Evolutionary conservation across 2,888 invertebrate species (phyloP), one percentile per base, ranked within the genome.

Genomic region (Eulithis testata): DNA sequence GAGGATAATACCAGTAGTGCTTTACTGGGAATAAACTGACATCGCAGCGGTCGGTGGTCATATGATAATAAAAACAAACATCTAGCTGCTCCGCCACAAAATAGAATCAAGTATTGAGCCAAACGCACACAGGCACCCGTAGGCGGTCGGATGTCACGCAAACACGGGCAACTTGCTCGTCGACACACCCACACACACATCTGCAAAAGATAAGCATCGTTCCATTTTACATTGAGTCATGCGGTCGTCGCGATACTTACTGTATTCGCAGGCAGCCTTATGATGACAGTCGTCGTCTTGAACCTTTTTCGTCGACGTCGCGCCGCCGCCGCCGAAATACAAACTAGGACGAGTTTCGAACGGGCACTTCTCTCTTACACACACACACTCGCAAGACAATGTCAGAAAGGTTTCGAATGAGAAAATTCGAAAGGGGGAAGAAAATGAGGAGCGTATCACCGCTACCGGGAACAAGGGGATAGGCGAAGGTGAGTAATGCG

Each of bases 21-120:
- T 53, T 59, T 43, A 64, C 50, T 63, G 72, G 74, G 81, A 55
- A 55, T 51, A 79, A 73, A 50, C 58, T 63, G 45, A 56, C 58
- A 68, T 53, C 53, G 60, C 81, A 87, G 76, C 81, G 85, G 83
- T 85, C 83, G 80, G 82, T 85, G 84, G 87, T 89, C 91, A 89
- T 89, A 61, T 66, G 91, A 91, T 91, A 91, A 92, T 92, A 92
- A 92, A 92, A 92, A 92, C 92, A 93, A 92, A 92, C 92, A 93
- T 87, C 84, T 87, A 89, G 89, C 83, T 84, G 84, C 87, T 87
- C 83, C 79, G 86, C 83, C 88, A 88, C 90, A 90, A 91, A 92
- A 92, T 92, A 92, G 91, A 91, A 90, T 85, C 80, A 84, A 91
- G 86, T 91, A 92, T 91, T 86, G 91, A 91, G 92, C 92, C 89